Evolutionary conservation across 2,888 invertebrate genomes (phyloP), one percentile per base, ranked within the genome.

Genomic region (Thalpophila matura): DNA sequence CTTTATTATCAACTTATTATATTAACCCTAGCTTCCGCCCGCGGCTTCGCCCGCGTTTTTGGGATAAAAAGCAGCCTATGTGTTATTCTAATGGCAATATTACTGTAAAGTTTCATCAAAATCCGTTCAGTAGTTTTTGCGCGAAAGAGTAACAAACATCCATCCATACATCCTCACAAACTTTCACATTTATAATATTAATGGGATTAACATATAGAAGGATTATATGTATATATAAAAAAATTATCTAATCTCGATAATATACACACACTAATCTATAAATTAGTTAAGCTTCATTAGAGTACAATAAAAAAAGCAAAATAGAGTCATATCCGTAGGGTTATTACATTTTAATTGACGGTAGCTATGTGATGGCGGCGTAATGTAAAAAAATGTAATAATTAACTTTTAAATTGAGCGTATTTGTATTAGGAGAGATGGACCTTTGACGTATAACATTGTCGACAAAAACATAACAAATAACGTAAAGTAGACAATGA

Each of bases 281-380:
- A n/a, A 57, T 63, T 45, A 51, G 14, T 46, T 38, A 24, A 6
- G 56, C 24, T 49, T 49, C 40, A 70, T 75, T 70, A 38, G 31
- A 51, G 29, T 47, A 26, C 33, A 22, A 50, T 55, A 31, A 63
- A 77, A 73, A 79, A 68, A 64, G 5, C 22, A 67, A 76, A n/a
- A 76, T 53, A 58, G 50, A 71, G 10, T 29, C 18, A 24, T 61
- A 57, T 62, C 33, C 24, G 60, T 27, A 14, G 43, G 58, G 58
- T 68, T 67, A 79, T 77, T 74, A 68, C 56, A 61, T 68, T 77
- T 70, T 77, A 81, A 82, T 78, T 67, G 74, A 65, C 75, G 77
- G 84, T 76, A 73, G 80, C 74, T 47, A 43, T 46, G 58, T 53
- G 66, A 77, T 71, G 56, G 35, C 26, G 33, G 40, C 37, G 42